These are phyloP conservation scores for Netelia melanura DNA, from an alignment of 2,888 invertebrate species.

Conservation along the genomic window DNA sequence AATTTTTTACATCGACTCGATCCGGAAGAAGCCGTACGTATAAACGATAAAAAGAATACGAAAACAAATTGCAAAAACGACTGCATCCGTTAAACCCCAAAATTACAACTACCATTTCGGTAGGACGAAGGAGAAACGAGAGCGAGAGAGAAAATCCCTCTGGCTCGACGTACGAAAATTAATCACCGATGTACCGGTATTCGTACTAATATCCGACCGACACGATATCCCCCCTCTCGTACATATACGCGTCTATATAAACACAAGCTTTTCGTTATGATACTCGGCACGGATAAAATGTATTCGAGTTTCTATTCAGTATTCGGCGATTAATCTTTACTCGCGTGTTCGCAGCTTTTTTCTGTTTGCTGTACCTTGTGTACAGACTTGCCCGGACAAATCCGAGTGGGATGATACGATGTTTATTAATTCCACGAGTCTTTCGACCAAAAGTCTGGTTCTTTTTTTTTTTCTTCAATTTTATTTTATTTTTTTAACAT, in stretches of 20 bases:
- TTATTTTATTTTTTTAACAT: neutral
- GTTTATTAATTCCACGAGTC: constrained; percentile 4
- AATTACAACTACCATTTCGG: constrained; percentile 36
- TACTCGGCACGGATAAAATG: constrained; percentile 16
- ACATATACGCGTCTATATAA: neutral
- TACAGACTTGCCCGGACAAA: neutral
- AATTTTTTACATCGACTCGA: neutral
- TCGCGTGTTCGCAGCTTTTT: constrained; percentile 34
- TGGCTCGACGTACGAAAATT: constrained; percentile 29
- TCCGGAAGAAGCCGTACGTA: neutral
- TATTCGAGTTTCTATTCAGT: constrained; percentile 47
- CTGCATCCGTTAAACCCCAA: constrained; percentile 10
- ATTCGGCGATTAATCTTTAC: constrained; percentile 46
- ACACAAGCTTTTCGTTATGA: neutral
- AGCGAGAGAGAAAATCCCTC: neutral
- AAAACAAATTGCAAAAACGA: constrained; percentile 20
- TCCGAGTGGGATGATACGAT: constrained; percentile 4
- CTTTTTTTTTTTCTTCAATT: neutral
- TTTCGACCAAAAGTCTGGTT: neutral
- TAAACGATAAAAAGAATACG: neutral
- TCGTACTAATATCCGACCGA: constrained; percentile 41
- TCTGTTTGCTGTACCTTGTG: neutral
- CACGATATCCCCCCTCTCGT: constrained; percentile 57
- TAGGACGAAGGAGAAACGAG: constrained; percentile 6
- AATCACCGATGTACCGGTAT: constrained; percentile 50